Conservation (phyloP, 1,140 invertebrate genomes). For the Caenorhabditis inopinata region DNA sequence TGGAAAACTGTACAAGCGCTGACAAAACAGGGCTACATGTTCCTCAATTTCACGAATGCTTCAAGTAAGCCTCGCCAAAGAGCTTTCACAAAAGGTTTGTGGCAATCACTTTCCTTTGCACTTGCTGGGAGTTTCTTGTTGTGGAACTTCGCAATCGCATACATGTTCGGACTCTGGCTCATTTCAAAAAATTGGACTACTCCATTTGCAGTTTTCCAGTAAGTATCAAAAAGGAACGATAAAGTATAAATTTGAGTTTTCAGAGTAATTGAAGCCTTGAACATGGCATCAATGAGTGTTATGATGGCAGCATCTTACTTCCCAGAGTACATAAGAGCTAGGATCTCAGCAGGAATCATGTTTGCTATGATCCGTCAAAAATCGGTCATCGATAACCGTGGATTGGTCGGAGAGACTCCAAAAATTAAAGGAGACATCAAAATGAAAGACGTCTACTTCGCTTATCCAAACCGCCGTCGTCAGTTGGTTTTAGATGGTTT, state of each 20-base stretch:
- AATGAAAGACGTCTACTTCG: constrained; percentile 67
- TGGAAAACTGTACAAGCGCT: constrained; percentile 61
- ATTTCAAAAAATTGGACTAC: constrained; percentile 48
- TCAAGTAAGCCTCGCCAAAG: constrained; percentile 45
- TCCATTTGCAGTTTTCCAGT: constrained; percentile 63
- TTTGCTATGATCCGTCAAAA: constrained; percentile 65
- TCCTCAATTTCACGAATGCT: constrained; percentile 45
- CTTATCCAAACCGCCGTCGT: constrained; percentile 68
- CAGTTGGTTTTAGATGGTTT: constrained; percentile 70
- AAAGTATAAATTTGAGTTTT: neutral
- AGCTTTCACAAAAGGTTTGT: constrained; percentile 54
- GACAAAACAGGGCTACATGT: constrained; percentile 49
- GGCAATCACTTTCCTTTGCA: constrained; percentile 57
- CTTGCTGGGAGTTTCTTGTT: constrained; percentile 50
- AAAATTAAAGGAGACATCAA: constrained; percentile 59
- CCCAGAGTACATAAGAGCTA: constrained; percentile 68
- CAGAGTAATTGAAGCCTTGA: constrained; percentile 64
- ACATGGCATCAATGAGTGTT: constrained; percentile 60
- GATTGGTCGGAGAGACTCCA: neutral
- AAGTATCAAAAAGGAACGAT: constrained; percentile 14
- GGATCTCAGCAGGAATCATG: constrained; percentile 66
- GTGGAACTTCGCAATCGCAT: constrained; percentile 60
- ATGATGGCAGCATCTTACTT: constrained; percentile 67
- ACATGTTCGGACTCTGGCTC: constrained; percentile 55
- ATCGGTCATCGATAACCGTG: constrained; percentile 65